A percentile compares a stretch with the other conserved stretches of the same genome.
Conservation (phyloP, 2,888 invertebrate genomes). For the Ormyrus labotus region DNA sequence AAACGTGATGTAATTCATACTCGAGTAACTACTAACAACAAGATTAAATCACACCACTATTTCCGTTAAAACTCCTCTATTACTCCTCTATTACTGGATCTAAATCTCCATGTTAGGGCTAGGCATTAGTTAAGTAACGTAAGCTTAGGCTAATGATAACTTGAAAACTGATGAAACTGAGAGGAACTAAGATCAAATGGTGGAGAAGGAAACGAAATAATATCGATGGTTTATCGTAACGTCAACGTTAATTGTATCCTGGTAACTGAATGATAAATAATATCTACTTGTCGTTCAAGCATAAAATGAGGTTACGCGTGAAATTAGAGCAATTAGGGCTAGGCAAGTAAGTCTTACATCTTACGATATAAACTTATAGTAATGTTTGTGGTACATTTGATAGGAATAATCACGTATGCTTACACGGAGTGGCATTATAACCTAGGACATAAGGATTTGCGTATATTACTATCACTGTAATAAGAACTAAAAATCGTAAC, state of each 20-base stretch:
- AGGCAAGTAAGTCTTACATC: conserved; percentile 41
- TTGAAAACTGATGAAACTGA: conserved; percentile 22
- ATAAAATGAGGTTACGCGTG: conserved; percentile 43
- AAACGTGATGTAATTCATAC: conserved; percentile 8
- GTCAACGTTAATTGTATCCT: conserved; percentile 40
- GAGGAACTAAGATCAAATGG: not conserved
- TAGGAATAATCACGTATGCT: conserved; percentile 54
- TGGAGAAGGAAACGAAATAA: not conserved
- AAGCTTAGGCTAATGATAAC: conserved; percentile 20
- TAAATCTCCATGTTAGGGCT: conserved; percentile 36
- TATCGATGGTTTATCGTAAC: conserved; percentile 28
- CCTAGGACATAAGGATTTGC: conserved; percentile 48
- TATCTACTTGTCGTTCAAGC: conserved; percentile 42
- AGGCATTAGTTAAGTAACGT: conserved; percentile 33
- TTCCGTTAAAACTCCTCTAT: not conserved
- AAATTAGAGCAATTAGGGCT: conserved; percentile 40
- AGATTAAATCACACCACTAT: conserved; percentile 36
- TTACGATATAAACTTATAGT: conserved; percentile 35
- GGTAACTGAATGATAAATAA: conserved; percentile 5
- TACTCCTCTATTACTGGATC: conserved; percentile 22
- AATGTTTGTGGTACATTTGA: conserved; percentile 54
- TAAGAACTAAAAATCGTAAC: conserved; percentile 40
- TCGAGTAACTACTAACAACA: conserved; percentile 21
- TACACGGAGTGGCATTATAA: conserved; percentile 52
- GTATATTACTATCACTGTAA: conserved; percentile 54